phyloP scores from a whole-genome alignment of 2,888 invertebrate genomes.

The Morpho helenor region DNA sequence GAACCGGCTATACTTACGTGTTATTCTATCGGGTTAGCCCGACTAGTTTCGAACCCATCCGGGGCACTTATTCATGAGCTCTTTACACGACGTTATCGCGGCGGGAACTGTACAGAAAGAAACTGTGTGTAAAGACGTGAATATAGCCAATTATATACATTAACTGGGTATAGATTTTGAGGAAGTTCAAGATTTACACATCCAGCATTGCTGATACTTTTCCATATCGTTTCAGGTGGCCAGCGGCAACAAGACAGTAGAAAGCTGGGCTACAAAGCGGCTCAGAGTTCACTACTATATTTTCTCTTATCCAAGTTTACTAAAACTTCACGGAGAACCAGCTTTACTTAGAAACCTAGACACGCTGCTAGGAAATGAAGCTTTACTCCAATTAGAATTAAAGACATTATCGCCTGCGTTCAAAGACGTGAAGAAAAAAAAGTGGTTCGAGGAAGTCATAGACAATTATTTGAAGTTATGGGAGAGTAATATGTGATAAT shows the following conservation, averaged over 20 bases:
- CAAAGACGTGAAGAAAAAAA: constrained; percentile 84
- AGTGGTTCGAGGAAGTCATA: constrained; percentile 93
- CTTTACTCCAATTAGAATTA: constrained; percentile 89
- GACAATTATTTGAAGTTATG: constrained; percentile 94
- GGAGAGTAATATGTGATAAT: constrained; percentile 90
- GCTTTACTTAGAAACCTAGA: constrained; percentile 84
- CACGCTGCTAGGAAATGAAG: constrained; percentile 87
- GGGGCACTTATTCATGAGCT: too few species aligned
- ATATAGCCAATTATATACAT: too few species aligned
- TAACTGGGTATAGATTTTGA: too few species aligned
- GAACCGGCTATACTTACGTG: too few species aligned
- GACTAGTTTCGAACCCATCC: too few species aligned
- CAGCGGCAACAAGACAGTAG: constrained; percentile 88
- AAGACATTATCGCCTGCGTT: constrained; percentile 89
- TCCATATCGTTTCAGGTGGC: constrained; percentile 73
- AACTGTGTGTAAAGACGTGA: too few species aligned
- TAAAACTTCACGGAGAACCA: constrained; percentile 90
- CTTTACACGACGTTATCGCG: too few species aligned
- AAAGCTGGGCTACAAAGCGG: constrained; percentile 86
- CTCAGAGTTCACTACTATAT: constrained; percentile 88
- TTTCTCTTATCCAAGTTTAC: constrained; percentile 87
- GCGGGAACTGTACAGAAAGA: too few species aligned
- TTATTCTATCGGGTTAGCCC: too few species aligned
- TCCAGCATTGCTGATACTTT: too few species aligned
- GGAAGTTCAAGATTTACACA: too few species aligned